Evolutionary conservation across 1,140 invertebrate species (phyloP).

Genomic region (Chrysomallon squamiferum): DNA sequence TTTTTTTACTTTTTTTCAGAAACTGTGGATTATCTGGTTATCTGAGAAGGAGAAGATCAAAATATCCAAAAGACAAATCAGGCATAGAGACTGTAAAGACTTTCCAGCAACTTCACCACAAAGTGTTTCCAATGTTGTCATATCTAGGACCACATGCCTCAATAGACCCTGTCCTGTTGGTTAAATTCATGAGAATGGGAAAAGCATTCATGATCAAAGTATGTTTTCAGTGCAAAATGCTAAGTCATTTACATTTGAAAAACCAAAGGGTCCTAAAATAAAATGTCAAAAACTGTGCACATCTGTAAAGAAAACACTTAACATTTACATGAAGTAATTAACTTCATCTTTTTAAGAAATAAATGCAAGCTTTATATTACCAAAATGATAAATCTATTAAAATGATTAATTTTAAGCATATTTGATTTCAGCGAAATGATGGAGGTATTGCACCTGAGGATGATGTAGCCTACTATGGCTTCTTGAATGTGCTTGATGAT

Average conservation of each 20-base stretch:
- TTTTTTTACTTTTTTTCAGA: neutral
- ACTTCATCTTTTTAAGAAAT: too few relatives aligned
- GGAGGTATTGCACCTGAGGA: conserved; percentile 35
- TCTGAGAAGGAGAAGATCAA: neutral
- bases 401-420: too few relatives aligned
- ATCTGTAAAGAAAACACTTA: too few relatives aligned
- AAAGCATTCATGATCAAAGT: conserved; percentile 68
- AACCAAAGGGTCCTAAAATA: too few relatives aligned
- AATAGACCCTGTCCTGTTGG: conserved; percentile 81
- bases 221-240: neutral
- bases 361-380: too few relatives aligned
- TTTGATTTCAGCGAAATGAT: neutral
- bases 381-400: too few relatives aligned
- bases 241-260: too few relatives aligned
- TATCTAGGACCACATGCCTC: conserved; percentile 88
- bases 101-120: conserved; percentile 77
- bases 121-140: conserved; percentile 85
- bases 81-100: conserved; percentile 66
- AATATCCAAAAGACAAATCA: conserved; percentile 3
- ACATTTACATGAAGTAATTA: too few relatives aligned
- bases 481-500: conserved; percentile 85
- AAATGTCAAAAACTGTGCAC: too few relatives aligned
- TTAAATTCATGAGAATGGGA: conserved; percentile 72
- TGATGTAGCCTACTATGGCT: conserved; percentile 67
- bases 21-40: conserved; percentile 1